Conservation (phyloP, 2,113 vertebrate genomes). For the Grallaria varia region DNA sequence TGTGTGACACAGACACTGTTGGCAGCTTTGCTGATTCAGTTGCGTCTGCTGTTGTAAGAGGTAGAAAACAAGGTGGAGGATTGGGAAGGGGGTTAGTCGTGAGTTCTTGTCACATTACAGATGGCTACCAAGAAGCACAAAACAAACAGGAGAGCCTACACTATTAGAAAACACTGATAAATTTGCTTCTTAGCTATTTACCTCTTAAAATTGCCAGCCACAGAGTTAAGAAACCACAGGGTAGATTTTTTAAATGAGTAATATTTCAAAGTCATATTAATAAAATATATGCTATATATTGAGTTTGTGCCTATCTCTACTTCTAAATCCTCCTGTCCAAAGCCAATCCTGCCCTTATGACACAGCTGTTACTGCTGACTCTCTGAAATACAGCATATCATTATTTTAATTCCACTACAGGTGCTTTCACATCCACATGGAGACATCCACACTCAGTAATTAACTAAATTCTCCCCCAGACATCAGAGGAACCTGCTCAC, state of each 20-base stretch:
- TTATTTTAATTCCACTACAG: not conserved
- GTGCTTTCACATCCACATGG: not conserved
- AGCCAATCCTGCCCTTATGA: not conserved
- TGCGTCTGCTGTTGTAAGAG: not conserved
- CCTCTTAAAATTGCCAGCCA: not conserved
- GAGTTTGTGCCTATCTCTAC: not conserved
- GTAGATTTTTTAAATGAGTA: not conserved
- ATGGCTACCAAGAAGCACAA: not conserved
- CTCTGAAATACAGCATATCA: not conserved
- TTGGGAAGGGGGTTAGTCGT: not conserved
- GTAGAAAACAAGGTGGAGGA: not conserved
- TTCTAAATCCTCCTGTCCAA: not conserved
- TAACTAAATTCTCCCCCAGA: not conserved
- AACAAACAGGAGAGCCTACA: not conserved
- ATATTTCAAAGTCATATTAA: not conserved
- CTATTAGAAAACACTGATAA: not conserved
- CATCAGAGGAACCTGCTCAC: not conserved
- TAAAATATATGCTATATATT: not conserved
- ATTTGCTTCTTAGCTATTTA: not conserved
- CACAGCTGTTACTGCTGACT: not conserved
- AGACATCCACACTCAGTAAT: not conserved
- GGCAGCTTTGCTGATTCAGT: not conserved
- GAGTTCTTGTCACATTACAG: not conserved
- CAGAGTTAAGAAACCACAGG: not conserved
- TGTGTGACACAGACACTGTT: not conserved